phyloP scores from a whole-genome alignment of 1,140 invertebrate species.

The Rhizoglyphus robini region DNA sequence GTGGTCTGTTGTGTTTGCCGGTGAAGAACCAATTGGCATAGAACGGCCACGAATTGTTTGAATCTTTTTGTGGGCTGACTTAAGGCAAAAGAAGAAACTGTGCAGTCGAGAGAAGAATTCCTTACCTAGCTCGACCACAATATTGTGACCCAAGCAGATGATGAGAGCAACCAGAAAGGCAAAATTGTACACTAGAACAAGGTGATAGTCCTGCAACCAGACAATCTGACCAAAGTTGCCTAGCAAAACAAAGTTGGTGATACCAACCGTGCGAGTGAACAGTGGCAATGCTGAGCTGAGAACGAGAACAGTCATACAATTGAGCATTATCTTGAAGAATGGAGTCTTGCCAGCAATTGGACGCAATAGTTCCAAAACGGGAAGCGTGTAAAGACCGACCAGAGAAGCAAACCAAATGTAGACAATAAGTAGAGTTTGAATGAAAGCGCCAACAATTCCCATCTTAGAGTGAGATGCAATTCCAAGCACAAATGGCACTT shows the following conservation, averaged over 20 bases:
- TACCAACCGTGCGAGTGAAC: too few species aligned
- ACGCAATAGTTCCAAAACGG: slow-evolving; percentile 51
- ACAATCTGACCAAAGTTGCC: too few species aligned
- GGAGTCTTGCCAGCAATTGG: slow-evolving; percentile 57
- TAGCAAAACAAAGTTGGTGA: slow-evolving; percentile 93
- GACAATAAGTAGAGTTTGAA: slow-evolving; percentile 83
- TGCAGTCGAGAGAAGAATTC: slow-evolving; percentile 15
- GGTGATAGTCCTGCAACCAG: slow-evolving; percentile 93
- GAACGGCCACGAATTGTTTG: too few species aligned
- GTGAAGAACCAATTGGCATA: too few species aligned
- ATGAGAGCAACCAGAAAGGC: slow-evolving; percentile 74
- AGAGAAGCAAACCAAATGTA: slow-evolving; percentile 83
- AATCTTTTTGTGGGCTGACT: too few species aligned
- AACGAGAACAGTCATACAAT: slow-evolving; percentile 66
- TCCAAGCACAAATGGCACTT: slow-evolving; percentile 63
- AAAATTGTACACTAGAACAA: slow-evolving; percentile 82
- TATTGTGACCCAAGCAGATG: slow-evolving; percentile 48
- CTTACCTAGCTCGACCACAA: slow-evolving; percentile 5
- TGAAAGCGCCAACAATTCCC: too few species aligned
- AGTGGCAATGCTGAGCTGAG: slow-evolving; percentile 90
- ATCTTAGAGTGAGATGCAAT: slow-evolving; percentile 79
- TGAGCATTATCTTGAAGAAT: too few species aligned
- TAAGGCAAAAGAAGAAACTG: not conserved
- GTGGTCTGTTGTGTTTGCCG: too few species aligned
- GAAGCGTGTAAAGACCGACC: slow-evolving; percentile 78